Evolutionary conservation across 1,140 invertebrate genomes (phyloP).

Genomic region (Bombus difficillimus): DNA sequence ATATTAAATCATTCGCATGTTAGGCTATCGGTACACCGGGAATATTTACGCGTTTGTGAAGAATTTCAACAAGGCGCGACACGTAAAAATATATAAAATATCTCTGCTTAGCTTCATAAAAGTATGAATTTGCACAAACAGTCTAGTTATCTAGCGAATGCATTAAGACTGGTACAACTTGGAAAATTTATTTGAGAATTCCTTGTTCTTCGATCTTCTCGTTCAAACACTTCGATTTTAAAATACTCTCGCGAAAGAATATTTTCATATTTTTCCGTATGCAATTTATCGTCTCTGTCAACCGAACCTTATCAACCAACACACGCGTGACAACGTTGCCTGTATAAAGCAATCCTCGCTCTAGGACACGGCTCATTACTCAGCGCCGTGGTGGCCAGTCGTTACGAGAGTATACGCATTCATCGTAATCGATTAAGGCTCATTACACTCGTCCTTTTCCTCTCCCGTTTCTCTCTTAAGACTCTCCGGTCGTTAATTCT

Average conservation of each 20-base stretch:
- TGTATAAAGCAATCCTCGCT: conserved; percentile 52
- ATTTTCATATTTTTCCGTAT: not conserved
- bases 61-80: too few relatives aligned
- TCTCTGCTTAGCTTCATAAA: not conserved
- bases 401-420: conserved; percentile 39
- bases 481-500: conserved; percentile 43
- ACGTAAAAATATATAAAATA: not conserved
- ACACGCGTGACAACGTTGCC: not conserved
- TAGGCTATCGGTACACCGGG: not conserved
- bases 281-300: not conserved
- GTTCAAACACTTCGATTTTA: not conserved
- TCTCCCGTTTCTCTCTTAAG: not conserved
- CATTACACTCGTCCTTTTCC: conserved; percentile 42
- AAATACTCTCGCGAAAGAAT: not conserved
- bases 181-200: too few relatives aligned
- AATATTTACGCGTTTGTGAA: not conserved
- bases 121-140: not conserved
- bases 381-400: conserved; percentile 21
- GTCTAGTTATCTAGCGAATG: not conserved
- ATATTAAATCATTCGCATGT: not conserved
- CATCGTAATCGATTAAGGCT: conserved; percentile 56
- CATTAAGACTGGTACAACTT: too few relatives aligned
- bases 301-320: not conserved
- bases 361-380: conserved; percentile 59
- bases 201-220: too few relatives aligned